These are phyloP conservation scores for Cinclus cinclus DNA, from an alignment of 2,113 vertebrate species.

Conservation along the genomic window DNA sequence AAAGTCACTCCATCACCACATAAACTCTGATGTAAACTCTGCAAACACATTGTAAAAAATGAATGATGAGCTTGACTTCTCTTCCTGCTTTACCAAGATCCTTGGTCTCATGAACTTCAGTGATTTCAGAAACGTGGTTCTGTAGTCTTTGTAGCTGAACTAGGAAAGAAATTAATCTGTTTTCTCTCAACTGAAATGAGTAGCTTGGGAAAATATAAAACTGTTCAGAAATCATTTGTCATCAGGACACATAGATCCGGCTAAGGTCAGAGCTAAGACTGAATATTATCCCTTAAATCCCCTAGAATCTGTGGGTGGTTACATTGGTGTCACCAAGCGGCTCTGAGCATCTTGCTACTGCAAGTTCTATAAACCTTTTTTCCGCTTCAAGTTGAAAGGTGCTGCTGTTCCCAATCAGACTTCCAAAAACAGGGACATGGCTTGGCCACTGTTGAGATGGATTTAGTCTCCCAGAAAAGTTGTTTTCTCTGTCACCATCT, in stretches of 20 bases:
- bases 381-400: not conserved
- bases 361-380: not conserved
- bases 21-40: not conserved
- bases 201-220: not conserved
- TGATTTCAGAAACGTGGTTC: not conserved
- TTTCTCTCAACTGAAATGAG: not conserved
- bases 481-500: slow-evolving; percentile 66
- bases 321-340: not conserved
- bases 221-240: slow-evolving; percentile 6
- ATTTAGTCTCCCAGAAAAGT: slow-evolving; percentile 62
- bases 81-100: not conserved
- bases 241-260: not conserved
- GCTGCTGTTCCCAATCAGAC: not conserved
- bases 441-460: slow-evolving; percentile 42
- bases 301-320: not conserved
- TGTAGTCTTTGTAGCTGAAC: not conserved
- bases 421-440: slow-evolving; percentile 12
- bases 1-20: not conserved
- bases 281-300: not conserved
- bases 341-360: not conserved
- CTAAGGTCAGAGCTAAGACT: not conserved
- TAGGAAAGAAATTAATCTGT: not conserved
- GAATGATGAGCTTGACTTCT: not conserved
- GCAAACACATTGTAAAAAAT: not conserved
- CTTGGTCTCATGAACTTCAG: not conserved